Evolutionary conservation across 2,113 vertebrate genomes (phyloP).

Genomic region (Hipposideros armiger): DNA sequence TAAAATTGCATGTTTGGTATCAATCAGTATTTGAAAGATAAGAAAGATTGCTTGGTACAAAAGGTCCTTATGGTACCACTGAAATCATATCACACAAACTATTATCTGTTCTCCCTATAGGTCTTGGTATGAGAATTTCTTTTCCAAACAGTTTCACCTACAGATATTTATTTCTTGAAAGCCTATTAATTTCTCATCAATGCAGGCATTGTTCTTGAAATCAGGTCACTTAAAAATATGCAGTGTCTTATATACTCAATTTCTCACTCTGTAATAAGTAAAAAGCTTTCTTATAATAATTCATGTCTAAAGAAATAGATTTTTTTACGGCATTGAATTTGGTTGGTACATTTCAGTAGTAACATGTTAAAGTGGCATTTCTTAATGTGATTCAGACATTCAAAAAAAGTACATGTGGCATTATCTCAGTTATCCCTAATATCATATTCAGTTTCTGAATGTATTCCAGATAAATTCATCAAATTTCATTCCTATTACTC

Average conservation of each 20-base stretch:
- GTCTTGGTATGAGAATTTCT: background rate
- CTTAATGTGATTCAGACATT: conserved; percentile 41
- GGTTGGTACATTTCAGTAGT: background rate
- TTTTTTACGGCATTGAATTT: conserved; percentile 4
- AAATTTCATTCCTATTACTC: conserved; percentile 52
- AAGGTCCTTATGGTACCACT: background rate
- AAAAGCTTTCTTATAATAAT: conserved; percentile 2
- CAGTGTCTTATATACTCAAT: background rate
- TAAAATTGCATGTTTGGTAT: background rate
- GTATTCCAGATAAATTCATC: conserved; percentile 48
- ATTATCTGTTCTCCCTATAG: background rate
- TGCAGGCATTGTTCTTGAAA: background rate
- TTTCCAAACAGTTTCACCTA: background rate
- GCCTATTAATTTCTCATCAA: background rate
- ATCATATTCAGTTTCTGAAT: conserved; percentile 63
- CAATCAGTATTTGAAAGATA: background rate
- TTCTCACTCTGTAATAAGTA: background rate
- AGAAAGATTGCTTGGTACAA: background rate
- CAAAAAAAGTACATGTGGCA: background rate
- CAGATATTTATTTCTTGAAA: background rate
- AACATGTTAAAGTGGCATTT: conserved; percentile 13
- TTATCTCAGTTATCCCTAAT: conserved; percentile 7
- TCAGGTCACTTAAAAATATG: conserved; percentile 20
- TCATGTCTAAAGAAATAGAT: conserved; percentile 10
- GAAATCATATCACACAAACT: background rate